phyloP scores from a whole-genome alignment of 1,140 invertebrate genomes.

The Chironomus tepperi region DNA sequence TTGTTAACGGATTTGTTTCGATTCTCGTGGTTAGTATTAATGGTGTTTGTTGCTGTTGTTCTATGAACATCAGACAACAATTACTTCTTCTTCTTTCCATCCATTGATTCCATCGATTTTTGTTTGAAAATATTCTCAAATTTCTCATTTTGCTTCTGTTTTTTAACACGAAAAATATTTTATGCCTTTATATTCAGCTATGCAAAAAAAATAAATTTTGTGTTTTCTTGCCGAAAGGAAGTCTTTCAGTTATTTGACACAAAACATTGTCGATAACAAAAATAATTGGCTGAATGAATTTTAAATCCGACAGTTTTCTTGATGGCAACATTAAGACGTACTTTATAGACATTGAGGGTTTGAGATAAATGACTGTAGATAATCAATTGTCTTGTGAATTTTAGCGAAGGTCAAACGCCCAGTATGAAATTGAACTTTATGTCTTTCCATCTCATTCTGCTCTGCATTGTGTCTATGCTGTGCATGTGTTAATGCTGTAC shows the following conservation, averaged over 20 bases:
- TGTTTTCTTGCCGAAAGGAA: not conserved
- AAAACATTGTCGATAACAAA: too few species aligned
- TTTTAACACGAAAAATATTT: not conserved
- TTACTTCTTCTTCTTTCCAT: not conserved
- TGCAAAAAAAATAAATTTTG: not conserved
- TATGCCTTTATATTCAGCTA: too few species aligned
- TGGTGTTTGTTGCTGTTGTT: too few species aligned
- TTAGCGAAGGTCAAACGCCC: not conserved
- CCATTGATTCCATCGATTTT: not conserved
- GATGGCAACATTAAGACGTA: not conserved
- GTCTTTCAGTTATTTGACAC: not conserved
- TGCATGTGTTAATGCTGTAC: not conserved
- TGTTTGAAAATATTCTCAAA: not conserved
- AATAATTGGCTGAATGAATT: too few species aligned
- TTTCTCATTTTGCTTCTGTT: not conserved
- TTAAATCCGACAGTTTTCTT: not conserved
- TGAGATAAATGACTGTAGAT: not conserved
- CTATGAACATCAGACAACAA: not conserved
- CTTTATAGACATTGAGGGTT: not conserved
- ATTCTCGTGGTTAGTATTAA: not conserved
- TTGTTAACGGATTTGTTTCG: not conserved
- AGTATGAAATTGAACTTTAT: slow-evolving; percentile 9
- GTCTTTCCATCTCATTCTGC: too few species aligned
- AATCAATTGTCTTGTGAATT: slow-evolving; percentile 9
- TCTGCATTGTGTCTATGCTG: not conserved